These are phyloP conservation scores for Diloba caeruleocephala DNA, from an alignment of 2,888 invertebrate species.

Conservation along the genomic window DNA sequence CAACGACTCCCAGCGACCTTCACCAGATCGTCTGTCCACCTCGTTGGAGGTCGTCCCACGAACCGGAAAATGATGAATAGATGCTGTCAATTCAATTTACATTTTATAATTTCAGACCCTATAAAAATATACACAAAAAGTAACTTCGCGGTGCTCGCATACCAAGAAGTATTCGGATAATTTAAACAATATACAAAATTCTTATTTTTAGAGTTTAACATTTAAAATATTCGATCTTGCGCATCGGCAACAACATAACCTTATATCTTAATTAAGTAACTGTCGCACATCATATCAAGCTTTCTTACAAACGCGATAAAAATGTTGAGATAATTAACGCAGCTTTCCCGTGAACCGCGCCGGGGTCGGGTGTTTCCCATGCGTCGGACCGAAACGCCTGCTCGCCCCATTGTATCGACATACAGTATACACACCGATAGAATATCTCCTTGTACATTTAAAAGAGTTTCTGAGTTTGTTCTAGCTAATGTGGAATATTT, in stretches of 20 bases:
- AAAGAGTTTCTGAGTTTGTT: constrained; percentile 2
- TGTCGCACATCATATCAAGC: constrained; percentile 11
- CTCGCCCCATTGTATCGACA: constrained; percentile 53
- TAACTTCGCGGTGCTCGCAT: too few species aligned
- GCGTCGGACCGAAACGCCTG: constrained; percentile 72
- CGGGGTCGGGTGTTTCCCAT: constrained; percentile 68
- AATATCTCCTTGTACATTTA: constrained; percentile 43
- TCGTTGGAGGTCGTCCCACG: too few species aligned
- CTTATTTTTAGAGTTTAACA: too few species aligned
- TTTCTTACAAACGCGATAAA: constrained; percentile 48
- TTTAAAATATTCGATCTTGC: too few species aligned
- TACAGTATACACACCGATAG: constrained; percentile 39
- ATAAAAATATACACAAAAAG: too few species aligned
- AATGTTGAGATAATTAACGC: constrained; percentile 54
- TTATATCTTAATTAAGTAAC: constrained; percentile 30
- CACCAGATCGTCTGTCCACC: too few species aligned
- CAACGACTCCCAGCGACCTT: too few species aligned
- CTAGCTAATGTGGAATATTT: constrained; percentile 1
- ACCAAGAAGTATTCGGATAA: too few species aligned
- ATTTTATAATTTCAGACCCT: too few species aligned
- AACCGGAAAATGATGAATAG: too few species aligned
- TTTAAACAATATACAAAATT: too few species aligned
- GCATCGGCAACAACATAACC: not conserved
- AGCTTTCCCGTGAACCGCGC: constrained; percentile 58
- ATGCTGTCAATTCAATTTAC: too few species aligned